Evolutionary conservation across 2,797 vertebrate species (phyloP), one percentile per base, ranked within the genome.

Genomic region (Myotis findleyi): DNA sequence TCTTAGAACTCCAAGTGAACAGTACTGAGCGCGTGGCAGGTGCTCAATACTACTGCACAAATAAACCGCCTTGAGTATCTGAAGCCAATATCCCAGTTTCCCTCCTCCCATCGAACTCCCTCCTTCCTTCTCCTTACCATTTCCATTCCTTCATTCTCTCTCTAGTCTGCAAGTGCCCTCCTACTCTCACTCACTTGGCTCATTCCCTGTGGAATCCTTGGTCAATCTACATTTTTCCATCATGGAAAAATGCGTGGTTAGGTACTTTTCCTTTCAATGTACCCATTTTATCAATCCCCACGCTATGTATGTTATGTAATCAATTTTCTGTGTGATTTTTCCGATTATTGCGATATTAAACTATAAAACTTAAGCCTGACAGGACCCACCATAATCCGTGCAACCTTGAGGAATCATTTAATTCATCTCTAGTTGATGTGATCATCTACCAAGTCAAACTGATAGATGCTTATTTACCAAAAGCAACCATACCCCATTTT

Each of bases 281-380:
- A 72, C 11, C 57, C 23, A n/a, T n/a, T 69, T 91, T 72, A 49
- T 68, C 25, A 55, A 30, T 82, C 75, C 82, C 33, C 23, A 95
- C 18, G 25, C 53, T 51, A 38, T 1, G 47, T 71, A 18, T 76
- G 83, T 13, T 53, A 62, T 14, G 64, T 9, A 38, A 90, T 25
- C 68, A 85, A 57, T 47, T 96, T 95, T 81, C 33, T 59, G 21
- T 91, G 21, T 76, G 53, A 89, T 3, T 91, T 57, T 76, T 81
- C 84, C 89, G 47, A 53, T 3, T 51, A 14, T 2, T 73, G 27
- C 23, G 76, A 36, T 33, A 91, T 53, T 77, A 92, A 84, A 82
- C 80, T 66, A 81, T 77, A 18, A 84, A 94, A 87, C 33, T 89
- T 89, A 73, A 71, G n/a, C 71, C 16, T 53, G 86, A 92, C 80